Conservation (phyloP, 2,113 vertebrate species). For the Lepus timidus region DNA sequence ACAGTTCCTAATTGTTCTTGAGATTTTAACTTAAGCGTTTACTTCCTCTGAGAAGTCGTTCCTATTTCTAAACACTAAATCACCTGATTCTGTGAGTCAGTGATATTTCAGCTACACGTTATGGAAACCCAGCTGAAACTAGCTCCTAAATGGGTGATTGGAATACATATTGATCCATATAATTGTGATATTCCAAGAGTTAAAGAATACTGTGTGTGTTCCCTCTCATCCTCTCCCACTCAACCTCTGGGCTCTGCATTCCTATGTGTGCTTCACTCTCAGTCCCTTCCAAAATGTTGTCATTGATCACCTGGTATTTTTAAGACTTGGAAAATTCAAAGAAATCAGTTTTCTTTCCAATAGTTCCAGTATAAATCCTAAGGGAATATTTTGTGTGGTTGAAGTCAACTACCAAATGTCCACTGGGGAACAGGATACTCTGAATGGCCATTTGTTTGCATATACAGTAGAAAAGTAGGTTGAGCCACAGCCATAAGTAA, state of each 20-base stretch:
- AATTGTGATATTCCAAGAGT: neutral
- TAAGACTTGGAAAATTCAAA: neutral
- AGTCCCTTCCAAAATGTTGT: neutral
- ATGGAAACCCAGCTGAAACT: neutral
- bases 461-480: neutral
- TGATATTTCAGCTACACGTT: neutral
- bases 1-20: neutral
- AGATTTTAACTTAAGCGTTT: neutral
- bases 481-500: neutral
- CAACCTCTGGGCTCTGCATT: neutral
- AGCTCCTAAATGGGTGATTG: neutral
- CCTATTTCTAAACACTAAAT: neutral
- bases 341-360: neutral
- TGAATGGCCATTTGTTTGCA: neutral
- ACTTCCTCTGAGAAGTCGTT: neutral
- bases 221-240: rapidly evolving
- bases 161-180: neutral
- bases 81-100: neutral
- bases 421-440: neutral
- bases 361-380: neutral
- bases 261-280: neutral
- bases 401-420: neutral
- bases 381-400: neutral
- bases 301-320: neutral
- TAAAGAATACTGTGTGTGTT: neutral